These are phyloP conservation scores for Pedionomus torquatus DNA, from an alignment of 2,113 vertebrate genomes.

Conservation along the genomic window DNA sequence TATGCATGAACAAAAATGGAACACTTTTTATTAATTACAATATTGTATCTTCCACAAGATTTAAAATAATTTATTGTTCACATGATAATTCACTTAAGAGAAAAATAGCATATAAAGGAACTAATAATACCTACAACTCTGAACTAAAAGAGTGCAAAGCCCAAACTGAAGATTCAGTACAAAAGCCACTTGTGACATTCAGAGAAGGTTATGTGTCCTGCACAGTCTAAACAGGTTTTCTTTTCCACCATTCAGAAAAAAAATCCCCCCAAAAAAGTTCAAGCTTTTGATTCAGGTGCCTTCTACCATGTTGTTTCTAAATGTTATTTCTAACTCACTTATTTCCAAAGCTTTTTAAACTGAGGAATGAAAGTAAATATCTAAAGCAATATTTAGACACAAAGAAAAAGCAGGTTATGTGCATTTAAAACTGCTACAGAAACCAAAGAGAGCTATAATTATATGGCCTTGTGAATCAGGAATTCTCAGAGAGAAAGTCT, in stretches of 20 bases:
- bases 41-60: not conserved
- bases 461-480: not conserved
- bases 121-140: not conserved
- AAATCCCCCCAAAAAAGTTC: not conserved
- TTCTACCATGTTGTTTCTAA: not conserved
- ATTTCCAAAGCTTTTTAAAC: not conserved
- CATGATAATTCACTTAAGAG: not conserved
- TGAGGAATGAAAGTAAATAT: not conserved
- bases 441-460: not conserved
- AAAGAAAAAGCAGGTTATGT: not conserved
- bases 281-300: not conserved
- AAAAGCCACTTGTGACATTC: not conserved
- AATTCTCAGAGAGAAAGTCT: not conserved
- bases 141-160: not conserved
- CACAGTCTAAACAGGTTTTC: not conserved
- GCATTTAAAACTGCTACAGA: not conserved
- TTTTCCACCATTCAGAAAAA: not conserved
- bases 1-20: not conserved
- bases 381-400: not conserved
- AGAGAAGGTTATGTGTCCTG: not conserved
- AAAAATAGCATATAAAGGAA: not conserved
- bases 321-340: not conserved
- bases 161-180: not conserved
- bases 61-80: not conserved
- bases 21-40: not conserved